A percentile compares a stretch with the other conserved stretches of the same genome.
Conservation (phyloP, 2,113 vertebrate genomes). For the Hippolais icterina region DNA sequence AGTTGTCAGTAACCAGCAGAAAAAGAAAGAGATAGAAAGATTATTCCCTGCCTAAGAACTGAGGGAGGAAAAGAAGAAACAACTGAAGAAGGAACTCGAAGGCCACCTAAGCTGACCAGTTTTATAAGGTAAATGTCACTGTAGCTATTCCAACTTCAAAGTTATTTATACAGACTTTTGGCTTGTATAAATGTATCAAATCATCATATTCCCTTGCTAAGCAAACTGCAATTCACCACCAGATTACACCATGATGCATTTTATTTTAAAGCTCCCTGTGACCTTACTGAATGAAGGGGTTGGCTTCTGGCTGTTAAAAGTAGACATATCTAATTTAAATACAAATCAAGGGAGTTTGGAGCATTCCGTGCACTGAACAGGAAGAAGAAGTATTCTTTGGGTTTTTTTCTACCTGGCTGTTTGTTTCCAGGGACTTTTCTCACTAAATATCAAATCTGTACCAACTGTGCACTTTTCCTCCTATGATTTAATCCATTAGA, state of each 20-base stretch:
- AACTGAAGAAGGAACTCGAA: neutral
- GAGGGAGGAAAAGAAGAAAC: constrained; percentile 2
- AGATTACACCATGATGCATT: neutral
- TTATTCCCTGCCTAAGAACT: constrained; percentile 20
- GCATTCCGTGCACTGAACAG: neutral
- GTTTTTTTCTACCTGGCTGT: neutral
- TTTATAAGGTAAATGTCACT: neutral
- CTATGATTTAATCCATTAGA: neutral
- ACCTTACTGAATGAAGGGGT: neutral
- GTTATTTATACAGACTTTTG: neutral
- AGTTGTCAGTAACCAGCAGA: constrained; percentile 45
- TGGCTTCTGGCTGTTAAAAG: neutral
- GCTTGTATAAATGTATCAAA: neutral
- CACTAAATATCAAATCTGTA: neutral
- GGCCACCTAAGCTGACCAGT: neutral
- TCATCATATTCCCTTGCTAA: neutral
- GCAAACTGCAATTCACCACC: neutral
- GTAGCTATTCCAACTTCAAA: neutral
- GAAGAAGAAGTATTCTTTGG: neutral
- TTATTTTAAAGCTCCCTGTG: neutral
- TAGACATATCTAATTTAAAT: neutral
- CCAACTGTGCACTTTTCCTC: neutral
- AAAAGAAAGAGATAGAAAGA: constrained; percentile 49
- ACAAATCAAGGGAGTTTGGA: neutral
- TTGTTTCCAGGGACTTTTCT: neutral